Evolutionary conservation across 1,140 invertebrate genomes (phyloP), one percentile per base, ranked within the genome.

Genomic region (Periplaneta americana): DNA sequence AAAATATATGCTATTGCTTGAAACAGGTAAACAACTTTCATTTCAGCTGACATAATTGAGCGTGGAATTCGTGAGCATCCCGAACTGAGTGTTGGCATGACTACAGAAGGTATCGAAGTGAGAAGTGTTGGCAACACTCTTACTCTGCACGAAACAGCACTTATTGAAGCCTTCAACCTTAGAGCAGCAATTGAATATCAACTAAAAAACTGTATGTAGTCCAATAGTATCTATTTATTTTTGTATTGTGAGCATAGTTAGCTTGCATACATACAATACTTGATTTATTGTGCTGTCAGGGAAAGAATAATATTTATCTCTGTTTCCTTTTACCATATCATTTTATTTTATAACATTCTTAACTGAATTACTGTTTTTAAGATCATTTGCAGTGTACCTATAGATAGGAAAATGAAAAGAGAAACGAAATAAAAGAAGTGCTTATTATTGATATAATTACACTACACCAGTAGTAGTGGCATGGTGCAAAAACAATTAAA

Each of bases 111-210:
- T 13, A 97, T 98, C 83, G 97, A 98, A 90, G 95, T 98, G 6
- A 92, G 97, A 84, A 99, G 98, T 88, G 98, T 99, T 75, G 98
- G 98, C 22, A 99, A 99, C 89, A 98, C 98, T 3, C 89, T 98
- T 48, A 97, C 96, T 0, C 91, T 99, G 75, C 97, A 99, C 86
- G 95, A 99, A 88, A 99, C 98, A 32, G 98, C 98, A 37, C 89
- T 99, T 4, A 97, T 99, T 22, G 98, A 99, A 90, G 98, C 98
- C 0, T 99, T 99, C 86, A 99, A 99, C 90, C 90, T 99, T 0
- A 99, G 99, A 91, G 98, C 98, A 28, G 98, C 98, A 5, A 98
- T 99, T 84, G 98, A 99, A 89, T 99, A 98, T 89, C 96, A 99
- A 87, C 90, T 98, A 33, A 98, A 98, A 90, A 99, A 99, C 88